Evolutionary conservation across 2,888 invertebrate genomes (phyloP).

Genomic region (Athripsodes cinereus): DNA sequence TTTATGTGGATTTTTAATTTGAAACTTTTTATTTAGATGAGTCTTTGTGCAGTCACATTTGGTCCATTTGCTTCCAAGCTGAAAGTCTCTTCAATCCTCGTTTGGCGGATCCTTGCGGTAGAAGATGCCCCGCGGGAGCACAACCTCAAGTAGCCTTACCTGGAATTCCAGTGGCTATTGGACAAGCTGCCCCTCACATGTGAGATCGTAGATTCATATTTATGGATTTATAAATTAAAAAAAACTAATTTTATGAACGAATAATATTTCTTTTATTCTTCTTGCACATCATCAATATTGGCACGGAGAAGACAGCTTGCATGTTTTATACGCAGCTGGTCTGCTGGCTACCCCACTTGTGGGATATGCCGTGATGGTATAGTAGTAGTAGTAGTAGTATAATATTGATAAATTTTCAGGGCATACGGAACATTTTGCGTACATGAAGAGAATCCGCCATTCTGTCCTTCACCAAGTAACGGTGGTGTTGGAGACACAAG

Average conservation of each 20-base stretch:
- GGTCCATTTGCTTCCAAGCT: conserved; percentile 74
- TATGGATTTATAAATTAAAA: too few species aligned
- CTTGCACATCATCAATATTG: too few species aligned
- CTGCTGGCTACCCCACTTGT: too few species aligned
- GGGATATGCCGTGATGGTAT: too few species aligned
- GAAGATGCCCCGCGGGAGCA: conserved; percentile 63
- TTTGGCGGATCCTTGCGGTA: conserved; percentile 64
- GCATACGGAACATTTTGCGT: conserved; percentile 66
- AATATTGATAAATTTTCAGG: conserved; percentile 34
- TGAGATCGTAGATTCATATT: too few species aligned
- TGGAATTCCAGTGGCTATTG: conserved; percentile 51
- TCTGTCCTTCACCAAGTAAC: conserved; percentile 53
- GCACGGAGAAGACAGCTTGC: too few species aligned
- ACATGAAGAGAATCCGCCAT: conserved; percentile 59
- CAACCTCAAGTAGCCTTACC: conserved; percentile 19
- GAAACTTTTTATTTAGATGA: conserved; percentile 43
- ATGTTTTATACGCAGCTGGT: too few species aligned
- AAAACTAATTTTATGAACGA: too few species aligned
- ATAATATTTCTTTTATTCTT: too few species aligned
- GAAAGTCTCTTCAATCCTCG: conserved; percentile 60
- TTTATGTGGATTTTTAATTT: too few species aligned
- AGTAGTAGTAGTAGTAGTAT: too few species aligned
- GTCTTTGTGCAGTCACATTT: conserved; percentile 73
- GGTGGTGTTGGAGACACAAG: conserved; percentile 56
- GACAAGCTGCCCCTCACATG: conserved; percentile 67